Percentiles rank a stretch among this genome's conserved stretches.
phyloP scores from a whole-genome alignment of 2,888 invertebrate genomes.

The Sesia apiformis region DNA sequence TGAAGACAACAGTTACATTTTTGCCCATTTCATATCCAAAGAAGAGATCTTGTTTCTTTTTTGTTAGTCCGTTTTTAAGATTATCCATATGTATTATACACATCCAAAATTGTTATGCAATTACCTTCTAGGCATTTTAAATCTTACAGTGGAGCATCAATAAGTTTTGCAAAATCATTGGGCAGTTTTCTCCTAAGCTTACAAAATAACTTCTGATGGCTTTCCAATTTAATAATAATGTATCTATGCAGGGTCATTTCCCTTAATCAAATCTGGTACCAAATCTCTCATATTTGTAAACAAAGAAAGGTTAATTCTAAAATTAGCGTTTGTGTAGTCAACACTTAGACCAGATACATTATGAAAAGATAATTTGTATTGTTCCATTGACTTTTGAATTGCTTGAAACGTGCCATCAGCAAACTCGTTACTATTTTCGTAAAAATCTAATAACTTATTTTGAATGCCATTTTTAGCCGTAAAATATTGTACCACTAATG shows the following conservation, averaged over 20 bases:
- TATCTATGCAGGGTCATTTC: conserved; percentile 7
- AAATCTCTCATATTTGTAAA: conserved; percentile 15
- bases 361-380: conserved; percentile 16
- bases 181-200: conserved; percentile 13
- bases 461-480: conserved; percentile 12
- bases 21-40: conserved; percentile 9
- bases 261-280: conserved; percentile 14
- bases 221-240: not conserved
- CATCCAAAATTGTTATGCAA: conserved; percentile 9
- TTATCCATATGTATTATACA: conserved; percentile 8
- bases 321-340: conserved; percentile 29
- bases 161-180: conserved; percentile 10
- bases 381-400: conserved; percentile 14
- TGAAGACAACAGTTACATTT: conserved; percentile 6
- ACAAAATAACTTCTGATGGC: conserved; percentile 10
- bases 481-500: too few species aligned
- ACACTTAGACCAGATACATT: conserved; percentile 25
- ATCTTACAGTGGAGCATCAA: conserved; percentile 4
- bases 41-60: conserved; percentile 9
- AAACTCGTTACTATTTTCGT: conserved; percentile 18
- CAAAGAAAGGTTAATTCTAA: conserved; percentile 18
- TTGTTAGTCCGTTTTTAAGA: conserved; percentile 5
- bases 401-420: conserved; percentile 20
- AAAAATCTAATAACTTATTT: conserved; percentile 19
- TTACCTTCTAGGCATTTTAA: not conserved